Percentiles rank a stretch among this genome's conserved stretches.
phyloP scores from a whole-genome alignment of 1,140 invertebrate species.

The Diprion similis region DNA sequence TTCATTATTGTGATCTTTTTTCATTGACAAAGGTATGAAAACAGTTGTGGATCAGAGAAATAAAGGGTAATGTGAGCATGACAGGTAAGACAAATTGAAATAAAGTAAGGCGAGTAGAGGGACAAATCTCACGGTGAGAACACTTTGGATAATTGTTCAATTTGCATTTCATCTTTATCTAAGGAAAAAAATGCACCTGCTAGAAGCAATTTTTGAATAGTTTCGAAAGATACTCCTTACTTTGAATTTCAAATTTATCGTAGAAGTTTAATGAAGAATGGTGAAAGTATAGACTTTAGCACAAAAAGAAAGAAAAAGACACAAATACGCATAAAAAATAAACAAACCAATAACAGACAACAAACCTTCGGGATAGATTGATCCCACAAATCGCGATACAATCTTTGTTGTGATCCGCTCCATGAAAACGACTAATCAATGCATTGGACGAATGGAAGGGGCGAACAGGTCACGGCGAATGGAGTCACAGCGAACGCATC shows the following conservation, averaged over 20 bases:
- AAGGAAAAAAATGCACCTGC: no score
- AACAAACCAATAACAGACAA: conserved; percentile 24
- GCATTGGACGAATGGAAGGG: conserved; percentile 42
- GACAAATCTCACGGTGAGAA: background rate
- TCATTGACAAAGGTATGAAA: background rate
- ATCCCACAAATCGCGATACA: conserved; percentile 73
- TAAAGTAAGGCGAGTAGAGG: conserved; percentile 11
- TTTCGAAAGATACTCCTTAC: no score
- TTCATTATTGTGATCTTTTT: no score
- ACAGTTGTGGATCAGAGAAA: conserved; percentile 15
- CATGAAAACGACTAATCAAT: conserved; percentile 75
- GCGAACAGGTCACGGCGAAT: conserved; percentile 27
- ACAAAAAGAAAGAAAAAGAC: conserved; percentile 15
- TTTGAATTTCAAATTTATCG: background rate
- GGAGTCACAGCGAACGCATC: conserved; percentile 34
- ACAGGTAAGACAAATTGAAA: background rate
- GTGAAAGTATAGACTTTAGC: conserved; percentile 19
- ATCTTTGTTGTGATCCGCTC: conserved; percentile 80
- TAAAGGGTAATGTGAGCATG: conserved; percentile 11
- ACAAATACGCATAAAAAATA: conserved; percentile 9
- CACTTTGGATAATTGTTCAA: no score
- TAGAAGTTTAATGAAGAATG: background rate
- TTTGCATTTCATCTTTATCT: no score
- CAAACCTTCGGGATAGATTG: conserved; percentile 65
- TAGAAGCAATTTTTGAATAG: no score